phyloP scores from a whole-genome alignment of 2,113 vertebrate species.

The Bombycilla garrulus region DNA sequence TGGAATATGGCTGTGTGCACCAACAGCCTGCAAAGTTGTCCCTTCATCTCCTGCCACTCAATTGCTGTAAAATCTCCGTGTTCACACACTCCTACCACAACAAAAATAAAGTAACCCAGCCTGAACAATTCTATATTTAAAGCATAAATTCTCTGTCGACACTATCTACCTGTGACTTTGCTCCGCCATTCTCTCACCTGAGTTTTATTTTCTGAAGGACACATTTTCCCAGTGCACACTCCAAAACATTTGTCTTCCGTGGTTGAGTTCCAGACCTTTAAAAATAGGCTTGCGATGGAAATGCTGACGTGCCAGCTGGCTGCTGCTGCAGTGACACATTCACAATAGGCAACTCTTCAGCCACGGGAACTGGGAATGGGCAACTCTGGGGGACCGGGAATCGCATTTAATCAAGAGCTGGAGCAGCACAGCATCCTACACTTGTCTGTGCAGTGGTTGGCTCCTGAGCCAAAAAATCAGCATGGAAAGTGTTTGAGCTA shows the following conservation, averaged over 20 bases:
- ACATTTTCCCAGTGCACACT: neutral
- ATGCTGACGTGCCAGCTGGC: neutral
- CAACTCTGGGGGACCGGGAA: neutral
- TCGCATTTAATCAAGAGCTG: neutral
- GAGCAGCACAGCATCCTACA: neutral
- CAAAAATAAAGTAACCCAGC: neutral
- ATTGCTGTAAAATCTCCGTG: neutral
- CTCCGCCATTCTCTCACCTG: neutral
- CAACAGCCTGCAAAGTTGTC: neutral
- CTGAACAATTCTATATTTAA: neutral
- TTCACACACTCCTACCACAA: neutral
- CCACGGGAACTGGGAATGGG: neutral
- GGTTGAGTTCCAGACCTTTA: conserved; percentile 19
- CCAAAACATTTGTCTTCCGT: neutral
- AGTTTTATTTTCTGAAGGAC: neutral
- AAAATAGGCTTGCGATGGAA: conserved; percentile 27
- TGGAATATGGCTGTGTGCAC: neutral
- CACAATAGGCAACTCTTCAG: neutral
- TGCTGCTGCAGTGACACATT: conserved; percentile 23
- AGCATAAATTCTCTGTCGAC: neutral
- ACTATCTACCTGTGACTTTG: neutral
- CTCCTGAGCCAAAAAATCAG: neutral
- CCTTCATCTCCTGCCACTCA: neutral
- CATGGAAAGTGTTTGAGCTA: neutral
- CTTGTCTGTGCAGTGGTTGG: neutral